These are phyloP conservation scores for Fulmarus glacialis DNA, from an alignment of 2,113 vertebrate genomes.

Conservation along the genomic window DNA sequence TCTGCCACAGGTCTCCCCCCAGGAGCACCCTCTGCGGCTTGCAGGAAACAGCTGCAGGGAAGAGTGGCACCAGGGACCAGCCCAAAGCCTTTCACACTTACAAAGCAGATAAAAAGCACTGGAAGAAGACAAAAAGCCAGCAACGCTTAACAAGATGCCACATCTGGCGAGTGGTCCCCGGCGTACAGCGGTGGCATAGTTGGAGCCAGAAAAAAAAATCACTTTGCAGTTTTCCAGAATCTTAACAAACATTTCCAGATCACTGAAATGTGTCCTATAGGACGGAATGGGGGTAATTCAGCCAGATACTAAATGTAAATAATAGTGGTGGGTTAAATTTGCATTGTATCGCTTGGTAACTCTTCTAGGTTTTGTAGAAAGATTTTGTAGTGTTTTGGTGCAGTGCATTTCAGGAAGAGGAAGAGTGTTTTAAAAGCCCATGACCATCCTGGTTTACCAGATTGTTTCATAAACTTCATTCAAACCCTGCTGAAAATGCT, in stretches of 20 bases:
- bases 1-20: not conserved
- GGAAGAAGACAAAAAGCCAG: not conserved
- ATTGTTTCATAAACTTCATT: not conserved
- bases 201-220: not conserved
- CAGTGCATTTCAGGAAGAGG: not conserved
- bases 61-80: not conserved
- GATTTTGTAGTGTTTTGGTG: not conserved
- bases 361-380: not conserved
- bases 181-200: not conserved
- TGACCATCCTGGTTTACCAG: not conserved
- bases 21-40: not conserved
- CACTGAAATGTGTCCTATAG: not conserved
- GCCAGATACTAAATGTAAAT: not conserved
- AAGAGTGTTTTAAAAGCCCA: not conserved
- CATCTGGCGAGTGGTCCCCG: accelerated
- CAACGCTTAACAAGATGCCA: accelerated
- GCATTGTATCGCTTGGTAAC: not conserved
- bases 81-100: not conserved
- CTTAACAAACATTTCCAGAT: not conserved
- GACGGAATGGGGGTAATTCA: not conserved
- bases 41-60: not conserved
- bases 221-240: not conserved
- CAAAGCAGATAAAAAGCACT: not conserved
- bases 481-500: not conserved
- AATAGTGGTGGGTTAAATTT: not conserved